Percentiles rank a stretch among this genome's conserved stretches.
Conservation (phyloP, 2,797 vertebrate species). For the Protosalanx chinensis region DNA sequence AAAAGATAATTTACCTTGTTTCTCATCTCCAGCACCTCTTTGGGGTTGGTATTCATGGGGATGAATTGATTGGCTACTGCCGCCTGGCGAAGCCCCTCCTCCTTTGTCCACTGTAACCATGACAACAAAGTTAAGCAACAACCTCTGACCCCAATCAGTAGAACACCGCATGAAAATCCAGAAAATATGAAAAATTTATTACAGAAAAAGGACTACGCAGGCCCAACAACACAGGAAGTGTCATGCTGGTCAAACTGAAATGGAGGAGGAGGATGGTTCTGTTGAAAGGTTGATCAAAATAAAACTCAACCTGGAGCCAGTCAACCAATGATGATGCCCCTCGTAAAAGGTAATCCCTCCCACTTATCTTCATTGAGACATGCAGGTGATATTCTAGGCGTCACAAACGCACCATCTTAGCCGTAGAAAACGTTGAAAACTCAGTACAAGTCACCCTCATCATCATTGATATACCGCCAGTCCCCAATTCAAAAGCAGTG, state of each 20-base stretch:
- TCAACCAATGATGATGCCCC: conserved; percentile 74
- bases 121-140: conserved; percentile 31
- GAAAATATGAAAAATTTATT: conserved; percentile 39
- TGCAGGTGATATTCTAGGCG: too few species aligned
- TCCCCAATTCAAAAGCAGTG: conserved; percentile 47
- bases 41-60: conserved; percentile 97
- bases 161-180: conserved; percentile 46
- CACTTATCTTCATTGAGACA: too few species aligned
- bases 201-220: conserved; percentile 47
- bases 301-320: conserved; percentile 46
- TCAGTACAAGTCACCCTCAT: conserved; percentile 41
- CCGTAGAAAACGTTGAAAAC: not conserved
- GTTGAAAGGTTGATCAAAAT: conserved; percentile 42
- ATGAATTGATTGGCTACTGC: conserved; percentile 97
- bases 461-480: conserved; percentile 84
- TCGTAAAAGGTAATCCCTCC: not conserved
- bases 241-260: conserved; percentile 84
- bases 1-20: conserved; percentile 83
- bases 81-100: conserved; percentile 88
- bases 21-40: conserved; percentile 98
- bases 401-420: not conserved
- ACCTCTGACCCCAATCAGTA: conserved; percentile 25
- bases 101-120: conserved; percentile 95
- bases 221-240: conserved; percentile 66
- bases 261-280: conserved; percentile 46